phyloP scores from a whole-genome alignment of 1,140 invertebrate genomes.

The Lordiphosa clarofinis region DNA sequence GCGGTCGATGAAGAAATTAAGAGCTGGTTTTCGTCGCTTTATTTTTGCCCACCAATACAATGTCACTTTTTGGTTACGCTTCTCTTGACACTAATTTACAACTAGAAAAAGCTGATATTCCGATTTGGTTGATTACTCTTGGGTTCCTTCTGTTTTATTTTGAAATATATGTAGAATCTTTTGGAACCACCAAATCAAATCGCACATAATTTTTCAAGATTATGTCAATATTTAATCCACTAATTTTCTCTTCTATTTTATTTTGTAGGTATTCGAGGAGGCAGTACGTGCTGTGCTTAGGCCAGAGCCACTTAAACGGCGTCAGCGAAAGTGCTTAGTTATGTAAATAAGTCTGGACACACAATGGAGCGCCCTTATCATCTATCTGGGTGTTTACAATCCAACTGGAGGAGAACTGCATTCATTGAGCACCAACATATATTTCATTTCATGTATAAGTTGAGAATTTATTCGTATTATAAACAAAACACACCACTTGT shows the following conservation, averaged over 20 bases:
- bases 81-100: too few relatives aligned
- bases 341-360: conserved; percentile 83
- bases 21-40: too few relatives aligned
- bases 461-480: conserved; percentile 29
- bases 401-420: conserved; percentile 18
- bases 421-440: conserved; percentile 52
- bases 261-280: conserved; percentile 95
- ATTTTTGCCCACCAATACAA: too few relatives aligned
- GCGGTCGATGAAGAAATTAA: too few relatives aligned
- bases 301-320: conserved; percentile 94
- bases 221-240: too few relatives aligned
- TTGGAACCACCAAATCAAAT: too few relatives aligned
- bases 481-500: conserved; percentile 31
- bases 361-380: conserved; percentile 37
- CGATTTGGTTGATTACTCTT: too few relatives aligned
- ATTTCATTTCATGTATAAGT: conserved; percentile 52
- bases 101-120: too few relatives aligned
- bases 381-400: conserved; percentile 39
- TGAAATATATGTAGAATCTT: too few relatives aligned
- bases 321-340: conserved; percentile 94
- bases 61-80: too few relatives aligned
- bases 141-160: too few relatives aligned
- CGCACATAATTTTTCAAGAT: too few relatives aligned
- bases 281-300: conserved; percentile 95
- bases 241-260: conserved; percentile 4